Evolutionary conservation across 2,888 invertebrate genomes (phyloP).

Genomic region (Myopa tessellatipennis): DNA sequence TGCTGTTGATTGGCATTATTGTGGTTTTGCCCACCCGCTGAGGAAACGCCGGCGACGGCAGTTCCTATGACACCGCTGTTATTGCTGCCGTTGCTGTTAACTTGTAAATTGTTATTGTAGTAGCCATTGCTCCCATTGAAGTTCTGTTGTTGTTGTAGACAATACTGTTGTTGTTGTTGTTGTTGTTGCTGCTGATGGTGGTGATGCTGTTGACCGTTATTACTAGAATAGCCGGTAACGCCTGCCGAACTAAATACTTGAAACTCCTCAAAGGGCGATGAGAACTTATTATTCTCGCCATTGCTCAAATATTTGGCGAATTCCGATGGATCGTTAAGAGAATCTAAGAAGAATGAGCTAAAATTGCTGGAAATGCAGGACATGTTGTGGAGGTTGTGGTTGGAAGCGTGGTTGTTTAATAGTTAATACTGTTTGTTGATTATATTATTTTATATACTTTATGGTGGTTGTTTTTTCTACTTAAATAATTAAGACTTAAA

Average conservation of each 20-base stretch:
- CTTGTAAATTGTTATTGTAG: constrained; percentile 47
- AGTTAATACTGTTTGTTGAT: constrained; percentile 32
- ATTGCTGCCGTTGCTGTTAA: constrained; percentile 38
- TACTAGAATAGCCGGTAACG: constrained; percentile 32
- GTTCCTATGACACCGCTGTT: constrained; percentile 34
- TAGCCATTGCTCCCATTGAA: constrained; percentile 42
- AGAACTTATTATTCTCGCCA: constrained; percentile 62
- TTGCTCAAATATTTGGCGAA: constrained; percentile 68
- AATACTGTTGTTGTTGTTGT: constrained; percentile 41
- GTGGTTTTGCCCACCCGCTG: constrained; percentile 31
- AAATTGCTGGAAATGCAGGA: constrained; percentile 69
- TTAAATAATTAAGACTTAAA: constrained; percentile 37
- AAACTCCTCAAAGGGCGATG: constrained; percentile 66
- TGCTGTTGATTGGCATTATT: constrained; percentile 35
- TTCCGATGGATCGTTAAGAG: constrained; percentile 67
- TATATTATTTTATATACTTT: constrained; percentile 21
- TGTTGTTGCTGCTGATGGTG: constrained; percentile 43
- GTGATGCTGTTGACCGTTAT: constrained; percentile 43
- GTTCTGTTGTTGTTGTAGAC: constrained; percentile 44
- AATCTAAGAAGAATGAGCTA: constrained; percentile 67
- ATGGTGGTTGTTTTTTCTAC: background rate
- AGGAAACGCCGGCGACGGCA: constrained; percentile 11
- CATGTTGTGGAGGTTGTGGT: constrained; percentile 55
- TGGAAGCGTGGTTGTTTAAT: constrained; percentile 17
- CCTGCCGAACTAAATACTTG: constrained; percentile 56